phyloP scores from a whole-genome alignment of 2,888 invertebrate species.

The Cantharis flavilabris region DNA sequence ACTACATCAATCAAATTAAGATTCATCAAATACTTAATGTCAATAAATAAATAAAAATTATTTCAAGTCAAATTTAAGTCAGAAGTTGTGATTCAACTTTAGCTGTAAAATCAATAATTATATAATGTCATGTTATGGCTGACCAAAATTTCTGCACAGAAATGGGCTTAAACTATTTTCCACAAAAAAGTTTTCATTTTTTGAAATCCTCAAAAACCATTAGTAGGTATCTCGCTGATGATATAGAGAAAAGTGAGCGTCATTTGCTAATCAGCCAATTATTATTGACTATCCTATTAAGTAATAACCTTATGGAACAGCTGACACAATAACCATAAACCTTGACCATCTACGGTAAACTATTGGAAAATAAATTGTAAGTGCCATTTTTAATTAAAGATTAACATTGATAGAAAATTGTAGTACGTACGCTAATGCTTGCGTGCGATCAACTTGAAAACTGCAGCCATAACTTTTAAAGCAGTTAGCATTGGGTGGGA shows the following conservation, averaged over 20 bases:
- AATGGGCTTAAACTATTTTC: no score
- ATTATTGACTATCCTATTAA: not conserved
- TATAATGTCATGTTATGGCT: no score
- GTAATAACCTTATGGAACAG: not conserved
- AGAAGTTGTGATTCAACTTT: no score
- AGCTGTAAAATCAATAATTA: no score
- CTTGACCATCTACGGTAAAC: not conserved
- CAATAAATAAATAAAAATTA: no score
- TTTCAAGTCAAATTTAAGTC: no score
- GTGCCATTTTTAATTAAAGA: not conserved
- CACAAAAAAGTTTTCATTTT: no score
- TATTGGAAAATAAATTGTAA: not conserved
- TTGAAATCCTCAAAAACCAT: no score
- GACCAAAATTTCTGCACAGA: no score
- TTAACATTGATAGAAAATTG: not conserved
- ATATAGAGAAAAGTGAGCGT: not conserved
- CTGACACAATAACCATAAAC: not conserved
- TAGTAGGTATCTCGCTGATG: not conserved
- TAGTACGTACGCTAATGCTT: conserved; percentile 19
- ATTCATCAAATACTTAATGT: no score
- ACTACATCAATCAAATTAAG: no score
- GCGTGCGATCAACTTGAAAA: conserved; percentile 22
- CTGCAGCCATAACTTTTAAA: conserved; percentile 43
- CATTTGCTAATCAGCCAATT: not conserved
- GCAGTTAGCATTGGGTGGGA: conserved; percentile 46